Percentiles rank a stretch among this genome's conserved stretches.
Evolutionary conservation across 2,113 vertebrate genomes (phyloP).

Genomic region (Ceratotherium simum): DNA sequence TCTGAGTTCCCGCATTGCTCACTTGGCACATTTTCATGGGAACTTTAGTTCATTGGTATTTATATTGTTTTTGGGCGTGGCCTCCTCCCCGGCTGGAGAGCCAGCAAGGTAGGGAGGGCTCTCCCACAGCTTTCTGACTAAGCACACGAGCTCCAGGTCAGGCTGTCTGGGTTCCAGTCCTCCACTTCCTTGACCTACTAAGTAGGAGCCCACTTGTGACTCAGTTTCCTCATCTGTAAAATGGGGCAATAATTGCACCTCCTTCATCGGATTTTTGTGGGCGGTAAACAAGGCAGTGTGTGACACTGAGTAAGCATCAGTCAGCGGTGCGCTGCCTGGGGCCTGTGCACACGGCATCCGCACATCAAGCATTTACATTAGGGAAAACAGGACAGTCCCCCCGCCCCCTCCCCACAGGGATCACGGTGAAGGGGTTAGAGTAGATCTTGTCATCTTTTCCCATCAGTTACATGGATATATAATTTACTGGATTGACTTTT

Average conservation of each 20-base stretch:
- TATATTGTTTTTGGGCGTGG: too few relatives aligned
- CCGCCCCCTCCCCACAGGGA: background rate
- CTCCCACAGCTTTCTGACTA: background rate
- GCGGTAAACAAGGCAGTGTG: background rate
- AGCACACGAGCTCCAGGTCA: background rate
- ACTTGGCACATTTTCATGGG: background rate
- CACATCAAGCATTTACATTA: background rate
- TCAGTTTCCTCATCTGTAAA: background rate
- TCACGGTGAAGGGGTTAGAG: too few relatives aligned
- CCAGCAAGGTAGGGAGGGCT: fast-evolving
- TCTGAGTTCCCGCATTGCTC: background rate
- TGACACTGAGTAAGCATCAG: fast-evolving
- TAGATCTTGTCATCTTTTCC: background rate
- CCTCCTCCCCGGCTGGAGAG: background rate
- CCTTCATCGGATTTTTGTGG: background rate
- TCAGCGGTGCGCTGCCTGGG: fast-evolving
- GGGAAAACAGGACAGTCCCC: too few relatives aligned
- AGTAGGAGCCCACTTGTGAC: background rate
- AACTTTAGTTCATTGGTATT: too few relatives aligned
- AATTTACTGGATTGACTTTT: background rate
- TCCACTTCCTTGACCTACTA: background rate
- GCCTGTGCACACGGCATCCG: background rate
- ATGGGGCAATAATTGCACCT: background rate
- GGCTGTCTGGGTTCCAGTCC: too few relatives aligned
- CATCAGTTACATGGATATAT: background rate